phyloP scores from a whole-genome alignment of 2,797 vertebrate species.

The Helarctos malayanus region DNA sequence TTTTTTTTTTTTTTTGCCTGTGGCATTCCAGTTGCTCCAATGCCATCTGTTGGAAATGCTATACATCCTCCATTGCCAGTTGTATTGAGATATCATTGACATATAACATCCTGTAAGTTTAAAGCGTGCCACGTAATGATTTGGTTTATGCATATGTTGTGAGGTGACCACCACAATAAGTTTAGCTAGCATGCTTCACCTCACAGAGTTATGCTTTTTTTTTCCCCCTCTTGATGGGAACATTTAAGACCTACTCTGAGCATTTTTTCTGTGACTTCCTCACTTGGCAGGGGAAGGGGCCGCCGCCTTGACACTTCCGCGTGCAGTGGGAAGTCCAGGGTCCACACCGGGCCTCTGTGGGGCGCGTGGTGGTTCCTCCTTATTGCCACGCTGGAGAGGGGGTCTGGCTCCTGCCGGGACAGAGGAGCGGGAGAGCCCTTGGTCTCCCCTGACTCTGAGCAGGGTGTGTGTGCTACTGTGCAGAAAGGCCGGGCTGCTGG shows the following conservation, averaged over 20 bases:
- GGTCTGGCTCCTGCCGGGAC: background rate
- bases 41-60: background rate
- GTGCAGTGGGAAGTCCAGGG: no score
- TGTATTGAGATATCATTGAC: background rate
- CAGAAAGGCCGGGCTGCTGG: background rate
- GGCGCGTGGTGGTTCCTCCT: background rate
- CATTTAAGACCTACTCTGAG: background rate
- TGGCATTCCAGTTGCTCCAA: background rate
- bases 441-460: no score
- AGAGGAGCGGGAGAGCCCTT: background rate
- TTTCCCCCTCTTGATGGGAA: background rate
- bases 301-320: background rate
- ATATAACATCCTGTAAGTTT: background rate
- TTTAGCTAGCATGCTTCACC: background rate
- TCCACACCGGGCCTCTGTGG: background rate
- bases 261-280: background rate
- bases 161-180: background rate
- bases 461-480: background rate
- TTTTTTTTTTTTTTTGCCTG: background rate
- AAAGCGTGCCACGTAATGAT: background rate
- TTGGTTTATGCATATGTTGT: background rate
- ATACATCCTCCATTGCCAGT: fast-evolving
- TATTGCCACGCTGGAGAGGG: background rate
- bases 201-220: background rate
- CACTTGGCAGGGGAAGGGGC: no score